Conservation (phyloP, 1,140 invertebrate genomes). For the Teleogryllus occipitalis region DNA sequence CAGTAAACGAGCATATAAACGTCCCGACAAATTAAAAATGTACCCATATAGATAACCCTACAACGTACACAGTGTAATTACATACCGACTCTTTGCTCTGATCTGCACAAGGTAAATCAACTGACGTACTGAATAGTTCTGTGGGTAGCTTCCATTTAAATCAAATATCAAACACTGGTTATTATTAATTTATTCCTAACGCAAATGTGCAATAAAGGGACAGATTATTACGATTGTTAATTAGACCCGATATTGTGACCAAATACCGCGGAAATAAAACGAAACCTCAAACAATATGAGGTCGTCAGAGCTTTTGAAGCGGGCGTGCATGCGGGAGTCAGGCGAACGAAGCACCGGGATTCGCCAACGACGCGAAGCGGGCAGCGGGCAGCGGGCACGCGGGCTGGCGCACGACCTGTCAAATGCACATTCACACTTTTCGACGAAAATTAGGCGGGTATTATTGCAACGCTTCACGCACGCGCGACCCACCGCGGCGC, state of each 20-base stretch:
- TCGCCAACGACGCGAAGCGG: no score
- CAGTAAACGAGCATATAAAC: no score
- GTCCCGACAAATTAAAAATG: no score
- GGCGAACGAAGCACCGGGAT: not conserved
- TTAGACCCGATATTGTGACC: not conserved
- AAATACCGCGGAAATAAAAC: not conserved
- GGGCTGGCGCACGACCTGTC: not conserved
- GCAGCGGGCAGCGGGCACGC: no score
- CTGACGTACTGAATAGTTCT: not conserved
- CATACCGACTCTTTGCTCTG: not conserved
- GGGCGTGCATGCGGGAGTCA: not conserved
- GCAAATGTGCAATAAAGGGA: not conserved
- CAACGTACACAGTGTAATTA: no score
- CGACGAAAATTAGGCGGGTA: not conserved
- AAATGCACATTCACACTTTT: not conserved
- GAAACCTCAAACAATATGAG: constrained; percentile 4
- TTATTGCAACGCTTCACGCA: not conserved
- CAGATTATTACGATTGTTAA: not conserved
- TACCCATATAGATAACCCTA: no score
- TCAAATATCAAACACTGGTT: not conserved
- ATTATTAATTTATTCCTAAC: not conserved
- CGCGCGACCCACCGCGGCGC: no score
- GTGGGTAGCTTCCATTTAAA: not conserved
- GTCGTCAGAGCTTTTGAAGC: not conserved
- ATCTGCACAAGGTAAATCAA: not conserved